phyloP scores from a whole-genome alignment of 2,797 vertebrate species.

The Crocodylus rhombifer region DNA sequence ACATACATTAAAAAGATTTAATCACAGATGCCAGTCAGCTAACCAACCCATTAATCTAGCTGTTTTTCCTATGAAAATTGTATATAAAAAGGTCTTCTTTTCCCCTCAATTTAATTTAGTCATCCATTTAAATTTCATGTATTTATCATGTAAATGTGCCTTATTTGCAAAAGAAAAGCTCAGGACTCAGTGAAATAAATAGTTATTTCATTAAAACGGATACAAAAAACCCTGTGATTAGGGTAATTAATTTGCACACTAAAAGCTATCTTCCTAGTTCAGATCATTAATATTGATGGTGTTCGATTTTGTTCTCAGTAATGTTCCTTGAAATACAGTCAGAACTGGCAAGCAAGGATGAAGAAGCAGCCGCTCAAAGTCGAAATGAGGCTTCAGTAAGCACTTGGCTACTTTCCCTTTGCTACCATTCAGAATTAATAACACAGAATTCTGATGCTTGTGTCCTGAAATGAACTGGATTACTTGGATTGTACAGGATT shows the following conservation, averaged over 20 bases:
- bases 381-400: constrained; percentile 60
- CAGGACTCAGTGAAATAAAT: constrained; percentile 85
- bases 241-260: constrained; percentile 87
- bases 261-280: constrained; percentile 85
- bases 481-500: constrained; percentile 32
- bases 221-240: constrained; percentile 87
- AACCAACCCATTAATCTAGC: constrained; percentile 85
- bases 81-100: constrained; percentile 80
- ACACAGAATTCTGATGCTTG: neutral
- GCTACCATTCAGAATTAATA: constrained; percentile 57
- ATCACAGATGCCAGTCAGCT: constrained; percentile 85
- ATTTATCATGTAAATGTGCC: constrained; percentile 87
- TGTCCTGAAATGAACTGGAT: constrained; percentile 65
- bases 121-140: constrained; percentile 85
- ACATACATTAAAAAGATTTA: constrained; percentile 85
- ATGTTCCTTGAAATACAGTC: constrained; percentile 83
- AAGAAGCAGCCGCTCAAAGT: constrained; percentile 58
- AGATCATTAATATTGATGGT: constrained; percentile 88
- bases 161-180: constrained; percentile 88
- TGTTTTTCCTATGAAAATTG: constrained; percentile 85
- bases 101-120: constrained; percentile 83
- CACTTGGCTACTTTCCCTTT: constrained; percentile 46
- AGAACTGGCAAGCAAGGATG: constrained; percentile 70
- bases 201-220: constrained; percentile 87
- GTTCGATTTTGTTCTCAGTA: constrained; percentile 84